Evolutionary conservation across 2,888 invertebrate species (phyloP), one percentile per base, ranked within the genome.

Genomic region (Andrena bucephala): DNA sequence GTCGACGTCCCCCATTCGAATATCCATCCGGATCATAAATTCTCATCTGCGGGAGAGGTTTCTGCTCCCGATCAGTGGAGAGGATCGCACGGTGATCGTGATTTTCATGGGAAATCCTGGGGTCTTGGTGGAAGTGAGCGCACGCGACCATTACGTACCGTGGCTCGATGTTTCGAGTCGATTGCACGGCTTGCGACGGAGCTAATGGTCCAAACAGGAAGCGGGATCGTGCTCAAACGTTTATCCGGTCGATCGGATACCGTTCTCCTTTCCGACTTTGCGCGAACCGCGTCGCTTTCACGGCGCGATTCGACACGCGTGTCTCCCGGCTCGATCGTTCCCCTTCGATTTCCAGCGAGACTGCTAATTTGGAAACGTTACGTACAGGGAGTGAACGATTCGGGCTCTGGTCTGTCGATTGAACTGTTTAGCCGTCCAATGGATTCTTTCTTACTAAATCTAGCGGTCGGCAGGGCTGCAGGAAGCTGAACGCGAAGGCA

Each of bases 191-290:
- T 66, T 73, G 81, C 81, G 83, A 81, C 84, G 83, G 24, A 68
- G 80, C 83, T 86, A 89, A 89, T 89, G 88, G 88, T 74, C 85
- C 85, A 83, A 79, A 87, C 86, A 87, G 88, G 87, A 89, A 86
- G 85, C 82, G 63, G 74, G 68, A 81, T 72, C 83, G 77, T 82
- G 81, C 76, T 82, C 68, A 79, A 73, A 84, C 82, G 77, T 87
- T 84, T 88, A 89, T 88, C 83, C 80, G 71, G 33, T 65, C 78
- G 84, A 85, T 89, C 88, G 85, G 68, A 89, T 85, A 84, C 85
- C 89, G 82, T 70, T 83, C 87, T 84, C 82, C 74, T 82, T 87
- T 78, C 74, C 80, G 78, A 81, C 71, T 85, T 85, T 74, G 20
- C 79, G 79, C 80, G 74, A 63, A 65, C 66, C 59, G 66, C 8